phyloP scores from a whole-genome alignment of 2,797 vertebrate species.

The Macropodus opercularis region DNA sequence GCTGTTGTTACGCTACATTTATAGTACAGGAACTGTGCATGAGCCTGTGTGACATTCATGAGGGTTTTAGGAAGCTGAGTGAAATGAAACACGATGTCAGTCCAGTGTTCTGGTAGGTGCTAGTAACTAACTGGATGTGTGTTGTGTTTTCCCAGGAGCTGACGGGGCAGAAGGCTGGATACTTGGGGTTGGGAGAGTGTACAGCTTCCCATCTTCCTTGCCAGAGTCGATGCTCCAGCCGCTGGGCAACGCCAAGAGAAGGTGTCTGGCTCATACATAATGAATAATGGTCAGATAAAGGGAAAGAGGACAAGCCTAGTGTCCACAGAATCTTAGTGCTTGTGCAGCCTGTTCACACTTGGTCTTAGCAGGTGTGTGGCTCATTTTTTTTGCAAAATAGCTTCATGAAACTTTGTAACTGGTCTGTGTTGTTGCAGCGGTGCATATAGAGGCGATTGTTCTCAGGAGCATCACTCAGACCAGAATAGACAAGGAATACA shows the following conservation, averaged over 20 bases:
- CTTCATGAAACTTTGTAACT: neutral
- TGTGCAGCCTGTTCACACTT: neutral
- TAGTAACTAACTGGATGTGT: neutral
- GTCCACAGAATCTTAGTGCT: neutral
- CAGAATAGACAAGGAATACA: slow-evolving; percentile 77
- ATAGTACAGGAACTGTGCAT: too few relatives aligned
- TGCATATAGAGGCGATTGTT: slow-evolving; percentile 77
- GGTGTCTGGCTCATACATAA: slow-evolving; percentile 37
- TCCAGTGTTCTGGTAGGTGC: neutral
- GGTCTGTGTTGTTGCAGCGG: slow-evolving; percentile 61
- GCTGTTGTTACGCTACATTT: too few relatives aligned
- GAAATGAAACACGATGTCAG: too few relatives aligned
- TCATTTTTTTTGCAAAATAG: neutral
- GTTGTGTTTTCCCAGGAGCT: slow-evolving; percentile 43
- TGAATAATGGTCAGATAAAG: neutral
- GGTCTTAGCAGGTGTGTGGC: neutral
- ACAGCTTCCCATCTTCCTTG: slow-evolving; percentile 45
- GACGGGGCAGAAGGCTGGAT: slow-evolving; percentile 54
- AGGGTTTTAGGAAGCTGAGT: too few relatives aligned
- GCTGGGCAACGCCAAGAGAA: slow-evolving; percentile 64
- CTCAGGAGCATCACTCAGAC: slow-evolving; percentile 69
- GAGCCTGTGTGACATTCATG: too few relatives aligned
- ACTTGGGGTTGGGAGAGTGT: slow-evolving; percentile 57
- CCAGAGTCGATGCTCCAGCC: slow-evolving; percentile 56
- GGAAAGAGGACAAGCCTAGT: neutral